A percentile compares a stretch with the other conserved stretches of the same genome.
Conservation (phyloP, 2,113 vertebrate genomes). For the Gracilinanus agilis region DNA sequence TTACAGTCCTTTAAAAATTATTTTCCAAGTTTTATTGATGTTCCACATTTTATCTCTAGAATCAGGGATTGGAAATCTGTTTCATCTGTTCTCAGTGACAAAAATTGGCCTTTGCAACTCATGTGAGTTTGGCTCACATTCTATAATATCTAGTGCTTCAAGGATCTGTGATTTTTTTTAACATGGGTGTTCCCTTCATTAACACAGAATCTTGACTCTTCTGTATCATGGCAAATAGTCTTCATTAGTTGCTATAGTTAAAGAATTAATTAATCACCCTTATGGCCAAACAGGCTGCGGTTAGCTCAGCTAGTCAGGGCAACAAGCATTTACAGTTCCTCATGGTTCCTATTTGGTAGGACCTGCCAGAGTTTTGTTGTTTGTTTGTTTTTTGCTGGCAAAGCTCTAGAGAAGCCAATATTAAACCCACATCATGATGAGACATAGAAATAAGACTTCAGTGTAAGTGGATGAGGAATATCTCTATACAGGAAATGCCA, state of each 20-base stretch:
- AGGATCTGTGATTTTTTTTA: not conserved
- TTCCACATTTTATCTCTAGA: too few species aligned
- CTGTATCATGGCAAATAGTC: not conserved
- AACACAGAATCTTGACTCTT: not conserved
- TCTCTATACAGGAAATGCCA: not conserved
- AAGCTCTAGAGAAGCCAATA: not conserved
- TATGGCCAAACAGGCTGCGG: not conserved
- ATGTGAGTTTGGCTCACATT: not conserved
- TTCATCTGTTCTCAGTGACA: too few species aligned
- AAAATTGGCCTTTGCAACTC: too few species aligned
- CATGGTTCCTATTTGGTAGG: not conserved
- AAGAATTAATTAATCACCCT: not conserved
- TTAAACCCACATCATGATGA: not conserved
- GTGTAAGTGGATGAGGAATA: not conserved
- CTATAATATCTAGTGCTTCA: not conserved
- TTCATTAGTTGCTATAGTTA: not conserved
- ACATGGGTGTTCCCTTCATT: not conserved
- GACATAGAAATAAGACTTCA: not conserved
- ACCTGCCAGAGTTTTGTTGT: not conserved
- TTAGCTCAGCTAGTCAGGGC: not conserved
- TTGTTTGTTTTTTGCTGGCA: not conserved
- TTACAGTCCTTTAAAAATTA: too few species aligned
- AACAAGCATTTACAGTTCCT: not conserved
- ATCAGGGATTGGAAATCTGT: too few species aligned
- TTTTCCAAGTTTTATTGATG: too few species aligned